These are phyloP conservation scores for Zaprionus lachaisei DNA, from an alignment of 1,140 invertebrate genomes.

Conservation along the genomic window DNA sequence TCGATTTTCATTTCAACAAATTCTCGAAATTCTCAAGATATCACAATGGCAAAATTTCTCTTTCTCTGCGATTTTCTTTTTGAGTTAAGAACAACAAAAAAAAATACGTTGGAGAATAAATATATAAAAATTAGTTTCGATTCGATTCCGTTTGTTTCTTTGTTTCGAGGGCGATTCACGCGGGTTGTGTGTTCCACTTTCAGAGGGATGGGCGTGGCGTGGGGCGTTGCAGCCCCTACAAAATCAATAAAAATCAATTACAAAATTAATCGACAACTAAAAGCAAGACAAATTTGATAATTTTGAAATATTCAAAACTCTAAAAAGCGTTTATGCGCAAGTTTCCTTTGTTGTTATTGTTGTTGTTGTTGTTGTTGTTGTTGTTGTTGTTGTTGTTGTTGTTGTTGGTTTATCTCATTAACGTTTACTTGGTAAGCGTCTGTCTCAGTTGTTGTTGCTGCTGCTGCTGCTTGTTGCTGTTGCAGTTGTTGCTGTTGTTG, in stretches of 20 bases:
- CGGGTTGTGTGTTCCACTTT: no score
- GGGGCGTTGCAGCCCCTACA: no score
- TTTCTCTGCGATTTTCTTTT: slow-evolving; percentile 12
- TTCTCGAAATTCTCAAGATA: slow-evolving; percentile 24
- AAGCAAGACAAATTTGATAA: background rate
- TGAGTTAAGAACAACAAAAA: slow-evolving; percentile 21
- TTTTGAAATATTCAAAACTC: slow-evolving; percentile 19
- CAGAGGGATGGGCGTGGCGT: no score
- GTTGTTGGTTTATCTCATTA: slow-evolving; percentile 52
- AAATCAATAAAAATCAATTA: no score
- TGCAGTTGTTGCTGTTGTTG: slow-evolving; percentile 40
- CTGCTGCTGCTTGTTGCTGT: slow-evolving; percentile 28
- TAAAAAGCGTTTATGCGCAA: slow-evolving; percentile 26
- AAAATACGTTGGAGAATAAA: background rate
- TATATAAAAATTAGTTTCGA: slow-evolving; percentile 9
- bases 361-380: slow-evolving; percentile 49
- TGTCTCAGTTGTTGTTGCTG: slow-evolving; percentile 63
- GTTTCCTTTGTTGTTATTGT: slow-evolving; percentile 33
- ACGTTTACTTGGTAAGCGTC: slow-evolving; percentile 78
- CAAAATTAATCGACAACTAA: no score
- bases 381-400: slow-evolving; percentile 40
- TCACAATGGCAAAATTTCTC: slow-evolving; percentile 41
- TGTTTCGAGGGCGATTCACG: no score
- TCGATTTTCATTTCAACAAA: slow-evolving; percentile 14
- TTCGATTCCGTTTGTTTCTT: background rate